Evolutionary conservation across 2,113 vertebrate genomes (phyloP), one percentile per base, ranked within the genome.

Genomic region (Ciconia boyciana): DNA sequence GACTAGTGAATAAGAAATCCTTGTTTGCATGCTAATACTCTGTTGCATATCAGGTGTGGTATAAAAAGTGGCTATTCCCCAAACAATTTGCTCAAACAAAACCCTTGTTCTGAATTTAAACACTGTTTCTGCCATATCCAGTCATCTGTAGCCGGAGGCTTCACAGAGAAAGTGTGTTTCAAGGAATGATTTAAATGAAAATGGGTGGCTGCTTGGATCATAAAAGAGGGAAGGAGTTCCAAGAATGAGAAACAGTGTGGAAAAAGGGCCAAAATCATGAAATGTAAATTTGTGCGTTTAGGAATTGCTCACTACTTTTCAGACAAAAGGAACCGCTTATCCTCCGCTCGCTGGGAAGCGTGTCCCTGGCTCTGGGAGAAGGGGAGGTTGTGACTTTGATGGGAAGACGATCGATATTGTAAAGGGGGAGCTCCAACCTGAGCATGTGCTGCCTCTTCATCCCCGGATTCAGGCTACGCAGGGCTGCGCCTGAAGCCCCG

Each of bases 61-160:
- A 93, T 74, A 87, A 94, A 96, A 96, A 83, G 93, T 89, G 83
- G 66, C 87, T 97, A 88, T 95, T 77, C 90, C 93, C 72, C 93
- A 95, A 93, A 95, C 54, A 96, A 96, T 96, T 96, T 96, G 93
- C 90, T 95, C 91, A 72, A 94, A 94, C 93, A 91, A 97, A 97
- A 89, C 81, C 74, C 87, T 91, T 86, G 87, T 90, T 96, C 96
- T 96, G 71, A 94, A 95, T 94, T 97, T 82, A 95, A 95, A 95
- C 1, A 1, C 46, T 80, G 36, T 80, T 96, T 82, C 87, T 97
- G 78, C 84, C 82, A 70, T 96, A 96, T 90, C 94, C 95, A 95
- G 78, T 90, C 82, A 96, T 96, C 97, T 96, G 82, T 95, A 94
- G 95, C 95, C 51, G 9, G 87, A 95, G 94, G 95, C 93, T 95